phyloP scores from a whole-genome alignment of 2,113 vertebrate genomes.

The Acrocephalus kingi region DNA sequence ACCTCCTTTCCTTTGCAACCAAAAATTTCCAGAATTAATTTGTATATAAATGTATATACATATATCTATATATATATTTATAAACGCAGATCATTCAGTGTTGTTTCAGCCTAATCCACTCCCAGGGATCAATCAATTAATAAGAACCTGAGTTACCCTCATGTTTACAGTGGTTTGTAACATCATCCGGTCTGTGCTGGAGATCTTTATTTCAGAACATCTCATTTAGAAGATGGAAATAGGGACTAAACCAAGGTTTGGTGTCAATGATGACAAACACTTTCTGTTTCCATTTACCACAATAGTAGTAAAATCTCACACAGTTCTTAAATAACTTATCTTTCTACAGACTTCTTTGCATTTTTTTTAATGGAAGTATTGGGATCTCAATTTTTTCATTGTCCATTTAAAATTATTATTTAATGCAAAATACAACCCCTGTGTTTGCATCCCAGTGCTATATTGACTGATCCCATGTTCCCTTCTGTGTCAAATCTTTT shows the following conservation, averaged over 20 bases:
- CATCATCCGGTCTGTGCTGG: background rate
- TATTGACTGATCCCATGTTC: background rate
- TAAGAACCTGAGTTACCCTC: background rate
- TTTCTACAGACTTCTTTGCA: background rate
- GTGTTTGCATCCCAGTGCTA: background rate
- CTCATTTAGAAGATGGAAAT: background rate
- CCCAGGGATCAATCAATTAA: background rate
- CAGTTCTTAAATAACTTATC: background rate
- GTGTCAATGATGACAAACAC: background rate
- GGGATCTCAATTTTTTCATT: background rate
- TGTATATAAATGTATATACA: background rate
- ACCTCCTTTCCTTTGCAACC: background rate
- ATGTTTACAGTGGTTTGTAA: background rate
- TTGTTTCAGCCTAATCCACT: background rate
- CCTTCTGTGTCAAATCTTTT: background rate
- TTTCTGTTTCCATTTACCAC: background rate
- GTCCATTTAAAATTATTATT: background rate
- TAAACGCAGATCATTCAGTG: accelerated
- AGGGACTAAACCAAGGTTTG: background rate
- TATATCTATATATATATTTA: background rate
- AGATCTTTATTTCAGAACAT: background rate
- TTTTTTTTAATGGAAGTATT: background rate
- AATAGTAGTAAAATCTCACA: background rate
- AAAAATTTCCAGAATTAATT: background rate
- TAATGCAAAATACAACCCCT: background rate